phyloP scores from a whole-genome alignment of 2,113 vertebrate genomes.

The Sylvilagus bachmani region DNA sequence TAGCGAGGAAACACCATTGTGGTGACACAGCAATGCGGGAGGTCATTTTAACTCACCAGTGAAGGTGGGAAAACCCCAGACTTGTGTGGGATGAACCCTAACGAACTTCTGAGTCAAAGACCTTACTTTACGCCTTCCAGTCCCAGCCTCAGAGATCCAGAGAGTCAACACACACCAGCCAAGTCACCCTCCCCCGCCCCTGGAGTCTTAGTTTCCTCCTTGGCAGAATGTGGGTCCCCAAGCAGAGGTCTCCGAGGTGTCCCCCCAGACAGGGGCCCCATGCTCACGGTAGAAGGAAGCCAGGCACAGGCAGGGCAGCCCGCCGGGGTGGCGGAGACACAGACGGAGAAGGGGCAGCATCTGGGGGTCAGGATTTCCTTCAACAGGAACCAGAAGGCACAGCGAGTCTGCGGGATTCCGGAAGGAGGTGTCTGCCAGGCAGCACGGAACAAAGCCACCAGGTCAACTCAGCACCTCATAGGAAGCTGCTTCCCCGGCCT shows the following conservation, averaged over 20 bases:
- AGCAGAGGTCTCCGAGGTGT: neutral
- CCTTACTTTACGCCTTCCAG: neutral
- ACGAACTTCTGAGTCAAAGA: neutral
- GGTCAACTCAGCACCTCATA: slow-evolving; percentile 36
- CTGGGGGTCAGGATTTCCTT: slow-evolving; percentile 76
- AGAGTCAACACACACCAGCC: neutral
- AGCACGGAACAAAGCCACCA: slow-evolving; percentile 66
- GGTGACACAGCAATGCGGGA: neutral
- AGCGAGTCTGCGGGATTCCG: neutral
- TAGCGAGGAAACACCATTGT: neutral
- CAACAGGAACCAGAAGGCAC: slow-evolving; percentile 73
- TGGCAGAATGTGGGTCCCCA: neutral
- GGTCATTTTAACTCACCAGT: neutral
- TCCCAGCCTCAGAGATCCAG: neutral
- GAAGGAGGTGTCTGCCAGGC: slow-evolving; percentile 68
- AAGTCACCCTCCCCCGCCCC: neutral
- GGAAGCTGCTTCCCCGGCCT: slow-evolving; percentile 56
- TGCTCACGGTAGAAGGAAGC: neutral
- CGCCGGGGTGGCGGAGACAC: neutral
- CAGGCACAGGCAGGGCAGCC: neutral
- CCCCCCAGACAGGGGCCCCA: neutral
- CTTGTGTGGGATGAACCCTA: neutral
- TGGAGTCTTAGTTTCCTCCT: neutral
- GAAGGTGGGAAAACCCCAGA: neutral
- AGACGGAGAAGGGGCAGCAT: slow-evolving; percentile 22